Evolutionary conservation across 2,113 vertebrate genomes (phyloP).

Genomic region (Melanotaenia duboulayi): DNA sequence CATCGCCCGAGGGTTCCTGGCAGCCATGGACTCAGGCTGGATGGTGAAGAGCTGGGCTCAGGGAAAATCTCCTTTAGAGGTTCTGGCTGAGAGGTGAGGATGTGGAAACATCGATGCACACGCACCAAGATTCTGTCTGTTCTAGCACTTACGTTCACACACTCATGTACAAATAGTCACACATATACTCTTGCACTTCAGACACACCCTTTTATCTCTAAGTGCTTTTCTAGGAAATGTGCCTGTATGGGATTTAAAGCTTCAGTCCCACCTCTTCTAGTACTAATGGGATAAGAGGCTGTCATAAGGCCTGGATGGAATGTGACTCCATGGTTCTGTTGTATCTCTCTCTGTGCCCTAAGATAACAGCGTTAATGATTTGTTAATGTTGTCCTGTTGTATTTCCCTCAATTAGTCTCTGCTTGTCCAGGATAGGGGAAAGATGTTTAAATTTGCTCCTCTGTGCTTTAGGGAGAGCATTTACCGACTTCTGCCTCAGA

Average conservation of each 20-base stretch:
- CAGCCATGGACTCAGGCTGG: slow-evolving; percentile 97
- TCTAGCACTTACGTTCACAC: background rate
- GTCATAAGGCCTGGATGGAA: slow-evolving; percentile 45
- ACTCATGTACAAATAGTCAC: background rate
- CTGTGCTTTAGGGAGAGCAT: slow-evolving; percentile 90
- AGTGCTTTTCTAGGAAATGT: slow-evolving; percentile 71
- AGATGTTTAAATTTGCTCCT: background rate
- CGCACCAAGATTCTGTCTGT: background rate
- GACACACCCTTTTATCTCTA: slow-evolving; percentile 68
- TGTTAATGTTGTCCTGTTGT: background rate
- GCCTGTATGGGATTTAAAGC: slow-evolving; percentile 45
- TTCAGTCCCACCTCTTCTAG: slow-evolving; percentile 52
- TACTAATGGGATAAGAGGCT: slow-evolving; percentile 62
- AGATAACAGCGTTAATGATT: slow-evolving; percentile 14
- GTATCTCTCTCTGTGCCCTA: slow-evolving; percentile 1
- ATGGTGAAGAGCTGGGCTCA: slow-evolving; percentile 98
- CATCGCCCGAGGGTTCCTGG: slow-evolving; percentile 96
- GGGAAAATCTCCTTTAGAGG: slow-evolving; percentile 89
- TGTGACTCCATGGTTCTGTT: slow-evolving; percentile 38
- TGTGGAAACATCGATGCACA: slow-evolving; percentile 47
- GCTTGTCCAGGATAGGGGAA: background rate
- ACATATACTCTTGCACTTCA: slow-evolving; percentile 29
- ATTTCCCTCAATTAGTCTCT: background rate
- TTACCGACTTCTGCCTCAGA: slow-evolving; percentile 95
- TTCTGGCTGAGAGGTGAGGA: slow-evolving; percentile 95